phyloP scores from a whole-genome alignment of 2,888 invertebrate genomes.

The Thecophora atra region DNA sequence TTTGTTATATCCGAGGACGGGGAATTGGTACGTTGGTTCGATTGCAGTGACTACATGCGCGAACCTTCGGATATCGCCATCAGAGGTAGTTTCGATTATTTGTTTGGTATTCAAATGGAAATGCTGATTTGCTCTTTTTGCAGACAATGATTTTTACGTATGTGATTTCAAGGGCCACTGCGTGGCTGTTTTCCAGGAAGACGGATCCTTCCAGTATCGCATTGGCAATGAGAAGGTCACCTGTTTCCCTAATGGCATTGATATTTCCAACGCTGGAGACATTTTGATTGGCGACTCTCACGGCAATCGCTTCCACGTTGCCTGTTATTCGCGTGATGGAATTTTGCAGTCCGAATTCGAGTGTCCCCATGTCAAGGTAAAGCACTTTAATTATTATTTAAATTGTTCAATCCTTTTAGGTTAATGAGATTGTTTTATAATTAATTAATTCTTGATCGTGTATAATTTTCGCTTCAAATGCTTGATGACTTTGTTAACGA shows the following conservation, averaged over 20 bases:
- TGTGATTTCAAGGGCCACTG: constrained; percentile 99
- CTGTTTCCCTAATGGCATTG: constrained; percentile 97
- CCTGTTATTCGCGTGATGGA: constrained; percentile 92
- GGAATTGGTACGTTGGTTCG: constrained; percentile 94
- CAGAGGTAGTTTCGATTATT: constrained; percentile 73
- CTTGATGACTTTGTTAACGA: no score
- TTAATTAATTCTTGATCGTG: no score
- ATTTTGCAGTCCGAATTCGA: constrained; percentile 90
- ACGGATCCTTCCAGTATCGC: constrained; percentile 88
- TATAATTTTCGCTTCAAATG: no score
- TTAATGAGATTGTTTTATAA: no score
- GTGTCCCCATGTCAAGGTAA: constrained; percentile 97
- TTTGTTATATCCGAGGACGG: constrained; percentile 93
- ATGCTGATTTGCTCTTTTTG: constrained; percentile 43
- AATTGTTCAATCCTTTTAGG: no score
- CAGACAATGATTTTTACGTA: constrained; percentile 92
- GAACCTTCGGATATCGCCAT: constrained; percentile 98
- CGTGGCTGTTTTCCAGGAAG: constrained; percentile 94
- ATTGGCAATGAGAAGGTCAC: constrained; percentile 96
- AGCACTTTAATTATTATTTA: no score
- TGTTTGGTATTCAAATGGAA: background rate
- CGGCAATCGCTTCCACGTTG: constrained; percentile 97
- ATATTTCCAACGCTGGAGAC: constrained; percentile 96
- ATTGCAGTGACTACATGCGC: constrained; percentile 97
- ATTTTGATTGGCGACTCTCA: constrained; percentile 97